These are phyloP conservation scores for Aricia artaxerxes DNA, from an alignment of 2,888 invertebrate genomes.

Conservation along the genomic window DNA sequence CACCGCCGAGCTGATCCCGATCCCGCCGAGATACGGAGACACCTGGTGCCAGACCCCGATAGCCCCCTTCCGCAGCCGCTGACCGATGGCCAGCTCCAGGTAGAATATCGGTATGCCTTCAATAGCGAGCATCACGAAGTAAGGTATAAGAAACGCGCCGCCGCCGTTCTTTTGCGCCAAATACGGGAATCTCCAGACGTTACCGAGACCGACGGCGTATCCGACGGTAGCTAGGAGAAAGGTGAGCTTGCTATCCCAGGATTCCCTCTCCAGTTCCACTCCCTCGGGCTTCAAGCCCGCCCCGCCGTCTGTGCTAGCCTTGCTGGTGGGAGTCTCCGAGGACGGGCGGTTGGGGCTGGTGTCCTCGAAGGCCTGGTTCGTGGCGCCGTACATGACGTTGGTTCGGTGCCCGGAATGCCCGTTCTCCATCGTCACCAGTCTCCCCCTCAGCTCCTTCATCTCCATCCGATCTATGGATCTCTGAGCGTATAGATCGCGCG, in stretches of 20 bases:
- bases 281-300: slow-evolving; percentile 85
- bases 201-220: slow-evolving; percentile 96
- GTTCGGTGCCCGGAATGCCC: slow-evolving; percentile 73
- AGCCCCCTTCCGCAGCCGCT: slow-evolving; percentile 94
- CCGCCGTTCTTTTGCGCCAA: slow-evolving; percentile 97
- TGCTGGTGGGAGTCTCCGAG: slow-evolving; percentile 77
- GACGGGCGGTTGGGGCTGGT: slow-evolving; percentile 70
- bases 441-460: slow-evolving; percentile 90
- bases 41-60: slow-evolving; percentile 98
- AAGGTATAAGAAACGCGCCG: slow-evolving; percentile 98
- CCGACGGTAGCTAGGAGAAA: slow-evolving; percentile 96
- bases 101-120: slow-evolving; percentile 98
- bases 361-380: slow-evolving; percentile 89
- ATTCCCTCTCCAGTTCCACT: slow-evolving; percentile 89
- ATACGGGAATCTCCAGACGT: slow-evolving; percentile 98
- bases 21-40: slow-evolving; percentile 92
- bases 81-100: slow-evolving; percentile 96
- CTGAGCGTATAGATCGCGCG: slow-evolving; percentile 90
- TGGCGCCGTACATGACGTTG: slow-evolving; percentile 89
- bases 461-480: slow-evolving; percentile 92
- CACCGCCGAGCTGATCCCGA: slow-evolving; percentile 96
- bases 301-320: slow-evolving; percentile 83
- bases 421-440: slow-evolving; percentile 87
- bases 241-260: slow-evolving; percentile 96
- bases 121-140: slow-evolving; percentile 95